Base-by-base conservation (phyloP, 2,888 invertebrate genomes). In the Drosophila tanythrix region DNA sequence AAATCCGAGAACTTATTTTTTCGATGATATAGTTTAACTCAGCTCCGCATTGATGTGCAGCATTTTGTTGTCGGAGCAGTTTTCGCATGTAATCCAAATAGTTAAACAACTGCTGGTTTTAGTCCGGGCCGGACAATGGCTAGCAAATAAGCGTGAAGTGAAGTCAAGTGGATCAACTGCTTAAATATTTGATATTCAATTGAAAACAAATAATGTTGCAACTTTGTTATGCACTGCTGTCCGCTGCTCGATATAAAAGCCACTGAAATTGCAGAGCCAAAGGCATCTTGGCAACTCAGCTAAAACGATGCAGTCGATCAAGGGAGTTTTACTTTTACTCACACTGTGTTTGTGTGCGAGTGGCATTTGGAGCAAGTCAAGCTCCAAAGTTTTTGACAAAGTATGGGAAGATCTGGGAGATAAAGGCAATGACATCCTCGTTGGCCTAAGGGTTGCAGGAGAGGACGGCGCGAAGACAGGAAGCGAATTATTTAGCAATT, bases 251-350 rank as follows among this genome's bases (percentile, higher is more conserved):
- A n/a, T 68, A 70, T 68, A 68, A 68, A 68, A 68, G 71, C 50
- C 40, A 29, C n/a, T 51, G 50, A 3, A 40, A 51, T 35, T 8
- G 13, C 13, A 8, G n/a, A 5, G 50, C 36, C 36, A 46, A 18
- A 31, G 27, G n/a, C 21, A 48, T 36, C 48, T 31, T 55, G 29
- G 25, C 21, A 68, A 38, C 11, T 57, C 11, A 27, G 29, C 40
- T 25, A n/a, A 70, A 6, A 25, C 40, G 68, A 68, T 68, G 68
- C 58, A 58, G 68, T 68, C 68, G 71, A 51, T 36, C 25, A 68
- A 40, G 50, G 27, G 50, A 40, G 29, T 35, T 2, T 8, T 70
- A 2, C n/a, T 70, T 5, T 25, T 70, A 59, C 13, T 68, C 5
- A 25, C 59, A 27, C 40, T 68, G 13, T 43, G 71, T 31, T 18